Evolutionary conservation across 1,140 invertebrate genomes (phyloP).

Genomic region (Cydia pomonella): DNA sequence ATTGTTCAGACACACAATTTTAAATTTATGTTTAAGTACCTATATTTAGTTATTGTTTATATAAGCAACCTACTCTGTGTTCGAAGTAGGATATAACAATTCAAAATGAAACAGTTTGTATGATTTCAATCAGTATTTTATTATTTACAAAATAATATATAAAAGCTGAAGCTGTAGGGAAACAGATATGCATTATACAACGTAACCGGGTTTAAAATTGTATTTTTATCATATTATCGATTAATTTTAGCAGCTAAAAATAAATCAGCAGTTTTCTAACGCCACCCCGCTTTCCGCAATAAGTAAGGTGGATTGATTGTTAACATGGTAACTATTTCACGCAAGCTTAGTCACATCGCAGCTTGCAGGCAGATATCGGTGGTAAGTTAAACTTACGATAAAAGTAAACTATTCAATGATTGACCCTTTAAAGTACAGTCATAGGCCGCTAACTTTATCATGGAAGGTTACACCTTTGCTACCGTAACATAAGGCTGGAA

Average conservation of each 20-base stretch:
- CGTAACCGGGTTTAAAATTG: too few relatives aligned
- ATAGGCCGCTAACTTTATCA: too few relatives aligned
- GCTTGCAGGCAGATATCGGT: not conserved
- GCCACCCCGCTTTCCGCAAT: not conserved
- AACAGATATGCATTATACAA: not conserved
- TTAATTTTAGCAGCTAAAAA: too few relatives aligned
- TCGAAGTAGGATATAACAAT: not conserved
- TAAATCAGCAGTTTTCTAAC: too few relatives aligned
- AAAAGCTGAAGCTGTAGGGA: not conserved
- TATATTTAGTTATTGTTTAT: too few relatives aligned
- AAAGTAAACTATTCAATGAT: not conserved
- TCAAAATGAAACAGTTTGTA: not conserved
- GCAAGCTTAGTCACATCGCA: not conserved
- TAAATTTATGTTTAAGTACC: too few relatives aligned
- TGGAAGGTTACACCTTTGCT: too few relatives aligned
- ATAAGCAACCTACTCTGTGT: too few relatives aligned
- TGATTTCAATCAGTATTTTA: slow-evolving; percentile 6
- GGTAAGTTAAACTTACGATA: not conserved
- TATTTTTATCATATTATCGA: too few relatives aligned
- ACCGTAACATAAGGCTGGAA: too few relatives aligned
- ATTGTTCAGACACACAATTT: too few relatives aligned
- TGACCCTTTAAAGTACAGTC: too few relatives aligned
- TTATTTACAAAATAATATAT: slow-evolving; percentile 7
- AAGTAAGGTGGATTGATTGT: not conserved
- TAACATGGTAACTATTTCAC: not conserved